Evolutionary conservation across 2,888 invertebrate genomes (phyloP), one percentile per base, ranked within the genome.

Genomic region (Papilio elwesi): DNA sequence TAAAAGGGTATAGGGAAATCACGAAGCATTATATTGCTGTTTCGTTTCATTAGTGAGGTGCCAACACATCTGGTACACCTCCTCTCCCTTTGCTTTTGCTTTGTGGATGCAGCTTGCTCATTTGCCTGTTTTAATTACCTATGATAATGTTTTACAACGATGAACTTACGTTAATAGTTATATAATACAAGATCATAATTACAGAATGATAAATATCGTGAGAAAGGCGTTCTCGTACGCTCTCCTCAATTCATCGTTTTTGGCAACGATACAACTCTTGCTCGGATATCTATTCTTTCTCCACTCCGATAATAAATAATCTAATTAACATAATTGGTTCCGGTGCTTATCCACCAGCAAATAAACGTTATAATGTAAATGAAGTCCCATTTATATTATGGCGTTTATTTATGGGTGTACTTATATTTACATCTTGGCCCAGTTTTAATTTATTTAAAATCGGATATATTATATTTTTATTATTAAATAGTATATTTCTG

Each of bases 271-370:
- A 55, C 67, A 55, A 53, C 15, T 16, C 38, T 53, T 11, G 38
- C 0, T 47, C 13, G 13, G 26, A 12, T 55, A 12, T 13, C 15
- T 67, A 7, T 48, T 16, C 10, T 36, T 10, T 15, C 11, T 26
- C 12, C 13, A 64, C n/a, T n/a, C 36, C 6, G 26, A 48, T 68
- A 68, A 48, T 68, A 57, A 64, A 49, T 49, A 64, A 57, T 4
- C 36, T 48, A 36, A 49, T 68, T 48, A 57, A 68, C 48, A 68
- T 68, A 68, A 53, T 36, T 48, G 57, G 26, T 48, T n/a, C 10
- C 36, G 48, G 55, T 68, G 15, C 47, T 68, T 26, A 68, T 67
- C 43, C 47, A 13, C 7, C 10, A 26, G 26, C 4, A 26, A 26
- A 26, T 26, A 26, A 26, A 26, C 26, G 26, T 26, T 2, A 26